A percentile compares a stretch with the other conserved stretches of the same genome.
Evolutionary conservation across 2,888 invertebrate species (phyloP).

Genomic region (Dugesia japonica): DNA sequence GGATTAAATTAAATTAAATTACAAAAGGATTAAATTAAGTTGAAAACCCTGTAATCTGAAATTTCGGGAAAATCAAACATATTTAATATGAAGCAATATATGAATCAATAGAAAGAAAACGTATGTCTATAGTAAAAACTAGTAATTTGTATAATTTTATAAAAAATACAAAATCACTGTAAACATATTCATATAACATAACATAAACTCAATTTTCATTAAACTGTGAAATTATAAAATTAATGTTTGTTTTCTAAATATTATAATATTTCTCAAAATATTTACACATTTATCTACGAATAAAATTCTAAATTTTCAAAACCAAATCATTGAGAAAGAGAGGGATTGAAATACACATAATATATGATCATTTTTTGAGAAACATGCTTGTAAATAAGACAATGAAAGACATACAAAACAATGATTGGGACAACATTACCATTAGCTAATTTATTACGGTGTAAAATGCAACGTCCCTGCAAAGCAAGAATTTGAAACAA

Average conservation of each 20-base stretch:
- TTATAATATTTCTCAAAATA: not conserved
- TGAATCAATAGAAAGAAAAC: too few species aligned
- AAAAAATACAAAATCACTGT: constrained; percentile 20
- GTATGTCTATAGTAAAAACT: not conserved
- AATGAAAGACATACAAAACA: constrained; percentile 13
- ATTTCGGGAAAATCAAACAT: too few species aligned
- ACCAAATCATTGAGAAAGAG: not conserved
- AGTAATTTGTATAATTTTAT: constrained; percentile 20
- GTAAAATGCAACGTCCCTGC: not conserved
- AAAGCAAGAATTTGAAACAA: not conserved
- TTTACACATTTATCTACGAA: not conserved
- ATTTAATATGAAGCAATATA: too few species aligned
- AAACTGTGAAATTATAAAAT: not conserved
- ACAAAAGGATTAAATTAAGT: too few species aligned
- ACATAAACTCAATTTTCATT: not conserved
- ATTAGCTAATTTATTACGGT: not conserved
- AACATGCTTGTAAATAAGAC: not conserved
- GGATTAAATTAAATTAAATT: too few species aligned
- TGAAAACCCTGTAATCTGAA: too few species aligned
- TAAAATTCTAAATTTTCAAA: not conserved
- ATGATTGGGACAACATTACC: not conserved
- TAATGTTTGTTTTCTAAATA: not conserved
- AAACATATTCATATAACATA: not conserved
- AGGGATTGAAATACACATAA: not conserved
- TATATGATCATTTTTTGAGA: not conserved